Conservation (phyloP, 2,113 vertebrate genomes). For the Silurus meridionalis region DNA sequence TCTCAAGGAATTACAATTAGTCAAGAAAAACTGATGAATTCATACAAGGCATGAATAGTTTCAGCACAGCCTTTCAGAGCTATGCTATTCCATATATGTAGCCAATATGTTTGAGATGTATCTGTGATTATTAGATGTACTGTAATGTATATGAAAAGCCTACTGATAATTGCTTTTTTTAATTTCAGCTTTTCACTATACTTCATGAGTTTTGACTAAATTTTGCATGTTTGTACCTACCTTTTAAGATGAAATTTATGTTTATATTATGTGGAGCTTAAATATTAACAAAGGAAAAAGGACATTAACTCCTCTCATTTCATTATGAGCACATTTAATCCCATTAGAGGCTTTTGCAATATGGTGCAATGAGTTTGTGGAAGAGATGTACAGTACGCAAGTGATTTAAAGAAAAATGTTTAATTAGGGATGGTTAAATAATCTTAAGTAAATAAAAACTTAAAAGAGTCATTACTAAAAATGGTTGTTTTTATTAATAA, state of each 20-base stretch:
- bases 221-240: neutral
- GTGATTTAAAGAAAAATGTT: neutral
- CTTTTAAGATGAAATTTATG: neutral
- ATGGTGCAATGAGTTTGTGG: neutral
- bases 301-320: neutral
- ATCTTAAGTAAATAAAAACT: neutral
- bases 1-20: constrained; percentile 69
- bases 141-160: neutral
- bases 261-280: neutral
- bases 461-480: neutral
- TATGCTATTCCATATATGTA: neutral
- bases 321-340: neutral
- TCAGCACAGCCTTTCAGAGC: constrained; percentile 15
- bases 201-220: neutral
- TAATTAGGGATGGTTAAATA: neutral
- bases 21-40: constrained; percentile 53
- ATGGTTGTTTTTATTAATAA: too few species aligned
- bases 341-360: neutral
- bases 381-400: neutral
- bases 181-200: neutral
- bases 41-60: constrained; percentile 31
- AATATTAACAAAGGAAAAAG: neutral
- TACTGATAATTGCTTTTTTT: neutral
- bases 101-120: neutral
- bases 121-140: neutral